Evolutionary conservation across 2,113 vertebrate species (phyloP), one percentile per base, ranked within the genome.

Genomic region (Xenopus laevis): DNA sequence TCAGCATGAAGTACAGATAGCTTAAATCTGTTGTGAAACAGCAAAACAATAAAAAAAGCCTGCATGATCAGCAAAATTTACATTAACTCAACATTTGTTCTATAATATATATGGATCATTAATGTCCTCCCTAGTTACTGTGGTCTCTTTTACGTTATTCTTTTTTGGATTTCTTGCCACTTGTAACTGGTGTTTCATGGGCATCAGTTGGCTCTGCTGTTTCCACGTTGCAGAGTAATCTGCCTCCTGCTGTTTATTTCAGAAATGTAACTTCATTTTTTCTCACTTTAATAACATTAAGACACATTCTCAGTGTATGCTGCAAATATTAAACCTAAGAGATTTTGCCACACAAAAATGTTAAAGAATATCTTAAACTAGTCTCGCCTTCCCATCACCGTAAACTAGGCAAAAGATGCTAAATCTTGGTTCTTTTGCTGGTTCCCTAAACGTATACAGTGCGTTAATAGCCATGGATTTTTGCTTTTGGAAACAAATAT

Each of bases 81-180:
- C 59, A 63, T 61, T 62, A 62, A 44, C 27, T 71, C 46, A 71
- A 59, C 70, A 61, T 71, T 59, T 71, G 70, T 46, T 63, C 30
- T 61, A 16, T 62, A 62, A 63, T 71, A 71, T 71, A 57, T 60
- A 44, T 63, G 23, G n/a, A 50, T 71, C 69, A 61, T 71, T 71
- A 44, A 33, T 62, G 70, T 62, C 40, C 53, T 71, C 40, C 30
- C 69, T 30, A 68, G 53, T 68, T 55, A 45, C 23, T 68, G 30
- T 68, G 15, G 53, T 8, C 17, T 16, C 53, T 55, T 1, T 55
- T 55, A 21, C 58, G 27, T 60, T 16, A 21, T 9, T 13, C 53
- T 45, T 60, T 59, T 44, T 55, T 60, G 18, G 10, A 23, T 23
- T 60, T 60, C 9, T 5, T 60, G 20, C 58, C 21, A 13, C 18